Base-by-base conservation (phyloP, 2,888 invertebrate species). In the Drosophila percnosoma region DNA sequence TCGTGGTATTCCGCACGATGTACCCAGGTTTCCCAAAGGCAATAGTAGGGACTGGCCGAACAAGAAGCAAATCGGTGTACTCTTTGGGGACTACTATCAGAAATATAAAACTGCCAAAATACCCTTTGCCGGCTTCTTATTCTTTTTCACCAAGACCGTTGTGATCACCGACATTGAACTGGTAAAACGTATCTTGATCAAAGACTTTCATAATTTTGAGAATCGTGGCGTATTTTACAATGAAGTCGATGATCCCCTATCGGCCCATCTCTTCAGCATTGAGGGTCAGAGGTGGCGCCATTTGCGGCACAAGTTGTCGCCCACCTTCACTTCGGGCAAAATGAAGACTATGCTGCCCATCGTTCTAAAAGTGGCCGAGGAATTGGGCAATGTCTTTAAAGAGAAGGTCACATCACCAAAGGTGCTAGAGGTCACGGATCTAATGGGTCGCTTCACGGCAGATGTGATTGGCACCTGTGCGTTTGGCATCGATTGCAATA, bases 381-480 rank as follows among this genome's bases (percentile, higher is more conserved):
- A 82, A 63, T 48, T 85, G 82, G 48, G 31, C 15, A 67, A 94
- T 34, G 71, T 95, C 21, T 90, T 65, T 69, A 84, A 45, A 0
- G 73, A 75, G 0, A 70, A 82, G 91, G 83, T 27, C 8, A 1
- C 31, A 0, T 27, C 45, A 7, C 38, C 18, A 0, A 51, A 75
- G 5, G 75, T 75, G 8, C 48, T 91, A 5, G 92, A 91, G 29
- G 72, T 92, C 0, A 89, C 84, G 2, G 93, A 94, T 18, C 62
- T 93, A 4, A 82, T 93, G 36, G 93, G 93, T 0, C 92, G 93
- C 31, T 94, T 93, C 65, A 94, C 94, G 0, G 93, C 94, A 2
- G 94, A 95, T 77, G 93, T 94, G 0, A 94, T 94, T 53, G 94
- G 94, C 6, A 91, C 89, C 0, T 93, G 93, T 77, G 94, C 93